These are phyloP conservation scores for Chascanopsetta lugubris DNA, from an alignment of 2,113 vertebrate genomes.

Conservation along the genomic window DNA sequence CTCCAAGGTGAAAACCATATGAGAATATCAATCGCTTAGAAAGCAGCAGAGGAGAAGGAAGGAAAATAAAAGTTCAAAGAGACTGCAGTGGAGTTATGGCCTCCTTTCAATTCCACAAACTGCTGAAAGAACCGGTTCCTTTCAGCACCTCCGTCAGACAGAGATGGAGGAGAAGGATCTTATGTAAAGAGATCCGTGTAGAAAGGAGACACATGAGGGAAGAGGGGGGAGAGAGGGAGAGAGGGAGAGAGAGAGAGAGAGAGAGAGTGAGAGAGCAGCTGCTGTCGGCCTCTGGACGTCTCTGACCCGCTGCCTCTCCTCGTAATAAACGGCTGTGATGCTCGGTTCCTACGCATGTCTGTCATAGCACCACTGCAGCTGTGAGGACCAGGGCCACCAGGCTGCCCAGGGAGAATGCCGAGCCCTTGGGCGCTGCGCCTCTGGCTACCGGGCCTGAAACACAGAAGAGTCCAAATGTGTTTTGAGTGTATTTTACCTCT, in stretches of 20 bases:
- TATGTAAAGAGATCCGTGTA: constrained; percentile 52
- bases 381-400: constrained; percentile 88
- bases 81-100: constrained; percentile 42
- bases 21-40: constrained; percentile 52
- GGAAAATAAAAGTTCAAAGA: constrained; percentile 45
- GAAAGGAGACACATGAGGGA: constrained; percentile 41
- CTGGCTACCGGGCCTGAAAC: constrained; percentile 85
- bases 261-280: constrained; percentile 55
- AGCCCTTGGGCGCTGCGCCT: constrained; percentile 84
- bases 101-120: constrained; percentile 59
- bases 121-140: constrained; percentile 56
- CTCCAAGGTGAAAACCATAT: constrained; percentile 48
- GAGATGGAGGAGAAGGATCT: constrained; percentile 38
- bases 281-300: constrained; percentile 47
- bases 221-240: too few species aligned
- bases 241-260: constrained; percentile 42
- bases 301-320: constrained; percentile 57
- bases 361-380: constrained; percentile 84
- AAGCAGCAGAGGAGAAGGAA: constrained; percentile 18
- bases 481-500: too few species aligned
- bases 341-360: constrained; percentile 48
- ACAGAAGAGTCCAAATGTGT: constrained; percentile 5
- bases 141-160: constrained; percentile 57
- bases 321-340: constrained; percentile 33
- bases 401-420: constrained; percentile 81